Evolutionary conservation across 37 sponge, comb jelly and placozoan species (phyloP), one percentile per base, ranked within the genome.

Genomic region (Cladorhizidae sp.): DNA sequence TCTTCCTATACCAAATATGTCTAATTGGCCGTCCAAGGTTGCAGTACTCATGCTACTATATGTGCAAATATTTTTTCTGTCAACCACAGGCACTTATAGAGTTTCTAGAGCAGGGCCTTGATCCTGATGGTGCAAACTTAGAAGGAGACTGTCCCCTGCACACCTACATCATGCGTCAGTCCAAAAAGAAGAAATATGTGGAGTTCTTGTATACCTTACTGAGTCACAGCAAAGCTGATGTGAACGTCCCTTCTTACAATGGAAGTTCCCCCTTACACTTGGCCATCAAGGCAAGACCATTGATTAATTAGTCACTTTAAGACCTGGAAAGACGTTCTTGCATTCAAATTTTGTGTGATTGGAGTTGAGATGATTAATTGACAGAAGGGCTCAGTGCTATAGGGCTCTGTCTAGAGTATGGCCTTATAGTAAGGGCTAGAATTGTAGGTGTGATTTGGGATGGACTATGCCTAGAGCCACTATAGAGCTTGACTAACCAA

Each of bases 81-180:
- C 25, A 23, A 61, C 25, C 25, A 22, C 67, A 65, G 67, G 67
- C 35, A 32, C 50, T 77, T 49, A 40, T 49, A 14, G 78, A 77
- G 40, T 64, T 64, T 40, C 9, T 77, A 43, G 20, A n/a, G 29
- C 17, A 35, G 17, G 72, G 61, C 17, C 8, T 41, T 3, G 62
- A 72, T 39, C 72, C 70, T 32, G 59, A 72, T 45, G 39, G 23
- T 20, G 61, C 12, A 7, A 57, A 71, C 22, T 9, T 1, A 41
- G 26, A 23, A 15, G 86, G 86, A 32, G 58, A 80, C 36, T 67
- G 70, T 37, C 76, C 82, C 17, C 57, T 87, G 28, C 88, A 87
- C 41, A 32, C 51, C 29, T 40, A 74, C 32, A 70, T 87, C 63
- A 67, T 72, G 25, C 40, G 17, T 22, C 54, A 81, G 37, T 31